A percentile compares a stretch with the other conserved stretches of the same genome.
phyloP scores from a whole-genome alignment of 2,888 invertebrate genomes.

The Scaptomyza cyrtandrae region DNA sequence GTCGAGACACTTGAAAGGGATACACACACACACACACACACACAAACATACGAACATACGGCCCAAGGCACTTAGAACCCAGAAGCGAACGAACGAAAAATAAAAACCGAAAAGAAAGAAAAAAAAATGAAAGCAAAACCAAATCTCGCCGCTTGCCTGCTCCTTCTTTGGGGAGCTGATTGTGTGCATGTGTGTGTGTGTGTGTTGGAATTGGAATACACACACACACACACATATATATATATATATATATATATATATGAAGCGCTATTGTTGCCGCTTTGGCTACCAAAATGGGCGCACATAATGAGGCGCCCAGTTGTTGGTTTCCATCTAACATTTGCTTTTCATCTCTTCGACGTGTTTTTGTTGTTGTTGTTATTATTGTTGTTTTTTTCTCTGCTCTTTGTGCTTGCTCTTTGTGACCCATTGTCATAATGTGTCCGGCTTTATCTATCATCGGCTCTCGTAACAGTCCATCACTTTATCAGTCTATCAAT shows the following conservation, averaged over 20 bases:
- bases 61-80: constrained; percentile 46
- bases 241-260: too few species aligned
- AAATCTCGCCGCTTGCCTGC: constrained; percentile 21
- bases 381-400: constrained; percentile 3
- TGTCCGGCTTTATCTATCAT: constrained; percentile 18
- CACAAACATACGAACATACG: not conserved
- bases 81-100: constrained; percentile 15
- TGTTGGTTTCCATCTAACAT: not conserved
- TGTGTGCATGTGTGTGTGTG: constrained; percentile 11
- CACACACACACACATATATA: not conserved
- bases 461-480: constrained; percentile 5
- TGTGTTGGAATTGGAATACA: constrained; percentile 33
- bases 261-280: constrained; percentile 33
- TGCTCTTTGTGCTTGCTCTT: constrained; percentile 1
- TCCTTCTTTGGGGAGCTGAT: constrained; percentile 26
- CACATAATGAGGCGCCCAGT: constrained; percentile 49
- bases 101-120: not conserved
- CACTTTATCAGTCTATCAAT: constrained; percentile 11
- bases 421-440: constrained; percentile 32
- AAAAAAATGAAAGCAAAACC: constrained; percentile 22
- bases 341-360: too few species aligned
- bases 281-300: constrained; percentile 52
- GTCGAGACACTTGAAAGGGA: constrained; percentile 49
- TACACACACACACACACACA: constrained; percentile 25
- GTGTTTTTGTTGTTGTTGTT: not conserved